Evolutionary conservation across 92 coral and sea anemone genomes (phyloP).

Genomic region (Anthopleura xanthogrammica): DNA sequence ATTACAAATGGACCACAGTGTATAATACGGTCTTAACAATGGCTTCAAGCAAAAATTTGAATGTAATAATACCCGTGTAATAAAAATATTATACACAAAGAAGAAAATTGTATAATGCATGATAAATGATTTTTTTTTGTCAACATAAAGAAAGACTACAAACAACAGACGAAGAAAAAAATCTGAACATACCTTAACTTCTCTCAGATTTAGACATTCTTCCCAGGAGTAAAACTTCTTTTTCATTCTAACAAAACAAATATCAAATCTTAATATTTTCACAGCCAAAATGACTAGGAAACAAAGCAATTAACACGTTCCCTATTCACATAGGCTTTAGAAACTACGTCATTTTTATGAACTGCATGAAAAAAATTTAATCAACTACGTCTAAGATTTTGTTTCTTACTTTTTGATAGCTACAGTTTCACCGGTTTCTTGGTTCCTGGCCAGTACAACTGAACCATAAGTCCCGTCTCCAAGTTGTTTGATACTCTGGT

Average conservation of each 20-base stretch:
- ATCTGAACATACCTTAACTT: constrained; percentile 76
- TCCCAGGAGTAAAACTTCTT: constrained; percentile 95
- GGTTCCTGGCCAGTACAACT: constrained; percentile 83
- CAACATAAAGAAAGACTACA: too few species aligned
- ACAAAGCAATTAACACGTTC: not conserved
- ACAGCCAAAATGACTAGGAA: not conserved
- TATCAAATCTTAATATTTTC: not conserved
- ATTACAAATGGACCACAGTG: too few species aligned
- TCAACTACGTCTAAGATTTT: not conserved
- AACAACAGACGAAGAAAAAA: not conserved
- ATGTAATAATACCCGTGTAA: too few species aligned
- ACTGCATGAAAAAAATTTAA: not conserved
- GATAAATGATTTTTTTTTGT: too few species aligned
- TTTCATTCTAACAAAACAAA: constrained; percentile 71
- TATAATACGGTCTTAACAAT: too few species aligned
- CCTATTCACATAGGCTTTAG: not conserved
- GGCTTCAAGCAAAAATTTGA: too few species aligned
- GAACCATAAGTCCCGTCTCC: constrained; percentile 98
- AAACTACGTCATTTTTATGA: too few species aligned
- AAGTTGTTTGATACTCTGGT: constrained; percentile 74
- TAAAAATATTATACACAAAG: too few species aligned
- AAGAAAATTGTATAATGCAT: too few species aligned
- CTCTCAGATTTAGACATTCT: constrained; percentile 90
- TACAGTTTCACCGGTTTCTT: constrained; percentile 93
- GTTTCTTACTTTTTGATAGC: constrained; percentile 87